Base-by-base conservation (phyloP, 2,797 vertebrate genomes). In the Coregonus sp. region DNA sequence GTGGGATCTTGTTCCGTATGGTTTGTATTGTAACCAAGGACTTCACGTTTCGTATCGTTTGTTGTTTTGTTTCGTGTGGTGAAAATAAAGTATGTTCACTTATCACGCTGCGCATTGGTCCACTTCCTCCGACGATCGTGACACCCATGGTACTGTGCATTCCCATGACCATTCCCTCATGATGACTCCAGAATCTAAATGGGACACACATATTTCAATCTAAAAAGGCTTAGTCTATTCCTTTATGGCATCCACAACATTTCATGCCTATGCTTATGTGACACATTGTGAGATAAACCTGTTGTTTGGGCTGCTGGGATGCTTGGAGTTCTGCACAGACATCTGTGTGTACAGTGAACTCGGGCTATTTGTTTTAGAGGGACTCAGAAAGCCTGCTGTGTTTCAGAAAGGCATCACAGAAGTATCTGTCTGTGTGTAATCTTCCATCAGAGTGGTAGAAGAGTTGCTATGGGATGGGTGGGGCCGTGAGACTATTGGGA, bases 381-480 rank as follows among this genome's bases (percentile, higher is more conserved):
- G 40, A 56, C 4, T 3, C 74, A 40, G 5, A 25, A 37, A 18
- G 50, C 15, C 56, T 59, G 15, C 56, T 59, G 40, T 47, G 63
- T 86, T 86, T 85, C 59, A 52, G 78, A 40, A 56, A 29, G 11
- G 1, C 78, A 73, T 87, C 84, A 78, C 65, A 31, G 31, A 78
- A 70, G 74, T 66, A 74, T 80, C 70, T 47, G 40, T 47, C 40
- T 47, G 40, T 51, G 35, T 78, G 76, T 75, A 63, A 74, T 72
- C 29, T 76, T 76, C 72, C 52, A 69, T 85, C 77, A 80, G 3
- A 5, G 25, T 61, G 40, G 25, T 15, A 1, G 40, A 65, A 52
- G 16, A 68, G 51, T 52, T 6, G 35, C 40, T 5, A 59, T 18
- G 35, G 11, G 47, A 20, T 61, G 0, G 5, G 54, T 29, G 59